phyloP scores from a whole-genome alignment of 2,113 vertebrate species.

The Thalassoma bifasciatum region DNA sequence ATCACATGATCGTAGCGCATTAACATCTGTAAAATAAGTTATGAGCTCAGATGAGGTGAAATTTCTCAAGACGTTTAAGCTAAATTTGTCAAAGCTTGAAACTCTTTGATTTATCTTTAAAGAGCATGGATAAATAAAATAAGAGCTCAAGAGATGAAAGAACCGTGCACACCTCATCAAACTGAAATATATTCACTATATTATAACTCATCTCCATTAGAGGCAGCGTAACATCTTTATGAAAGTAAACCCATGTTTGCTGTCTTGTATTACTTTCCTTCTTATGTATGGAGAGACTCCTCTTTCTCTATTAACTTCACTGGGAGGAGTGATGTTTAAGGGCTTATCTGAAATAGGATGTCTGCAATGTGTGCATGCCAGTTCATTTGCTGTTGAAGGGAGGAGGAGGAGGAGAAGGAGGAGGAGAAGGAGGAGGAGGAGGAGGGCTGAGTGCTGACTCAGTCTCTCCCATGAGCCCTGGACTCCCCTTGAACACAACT shows the following conservation, averaged over 20 bases:
- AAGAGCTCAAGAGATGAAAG: neutral
- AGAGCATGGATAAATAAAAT: neutral
- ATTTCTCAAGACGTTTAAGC: neutral
- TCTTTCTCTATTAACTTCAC: constrained; percentile 4
- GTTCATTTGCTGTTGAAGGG: constrained; percentile 26
- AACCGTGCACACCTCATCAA: neutral
- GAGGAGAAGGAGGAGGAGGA: constrained; percentile 3
- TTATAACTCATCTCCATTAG: neutral
- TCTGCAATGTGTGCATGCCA: constrained; percentile 7
- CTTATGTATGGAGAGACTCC: constrained; percentile 7
- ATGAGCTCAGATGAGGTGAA: neutral
- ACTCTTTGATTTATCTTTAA: neutral
- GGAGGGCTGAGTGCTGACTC: constrained; percentile 53
- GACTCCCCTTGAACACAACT: constrained; percentile 42
- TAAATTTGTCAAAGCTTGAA: neutral
- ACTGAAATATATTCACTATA: constrained; percentile 5
- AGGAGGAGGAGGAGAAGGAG: too few relatives aligned
- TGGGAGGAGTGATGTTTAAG: neutral
- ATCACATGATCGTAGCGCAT: neutral
- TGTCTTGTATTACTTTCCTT: constrained; percentile 12
- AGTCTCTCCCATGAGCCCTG: constrained; percentile 45
- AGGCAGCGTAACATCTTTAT: neutral
- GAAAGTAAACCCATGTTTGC: neutral
- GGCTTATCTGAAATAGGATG: constrained; percentile 21
- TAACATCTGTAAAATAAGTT: neutral